phyloP scores from a whole-genome alignment of 2,113 vertebrate species.

The Cranoglanis bouderius region DNA sequence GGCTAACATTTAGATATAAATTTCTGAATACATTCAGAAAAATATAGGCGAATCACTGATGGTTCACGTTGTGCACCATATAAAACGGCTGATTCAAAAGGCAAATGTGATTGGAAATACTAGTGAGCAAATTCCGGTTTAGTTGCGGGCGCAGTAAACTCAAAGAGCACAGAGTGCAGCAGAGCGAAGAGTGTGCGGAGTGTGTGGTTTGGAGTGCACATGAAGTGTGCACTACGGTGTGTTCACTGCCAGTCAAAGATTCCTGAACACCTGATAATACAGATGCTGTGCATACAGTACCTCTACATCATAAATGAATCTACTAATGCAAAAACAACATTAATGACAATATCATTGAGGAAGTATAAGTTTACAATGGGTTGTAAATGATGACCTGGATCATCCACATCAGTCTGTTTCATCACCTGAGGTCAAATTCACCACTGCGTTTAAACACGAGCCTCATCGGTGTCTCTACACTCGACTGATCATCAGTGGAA shows the following conservation, averaged over 20 bases:
- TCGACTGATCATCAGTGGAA: neutral
- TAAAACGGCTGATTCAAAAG: conserved; percentile 66
- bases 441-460: neutral
- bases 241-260: conserved; percentile 11
- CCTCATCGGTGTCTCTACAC: neutral
- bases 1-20: conserved; percentile 61
- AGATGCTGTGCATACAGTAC: neutral
- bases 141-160: neutral
- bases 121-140: conserved; percentile 46
- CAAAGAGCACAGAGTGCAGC: neutral
- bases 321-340: neutral
- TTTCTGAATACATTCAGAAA: conserved; percentile 53
- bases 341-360: neutral
- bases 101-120: conserved; percentile 73
- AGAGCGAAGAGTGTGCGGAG: neutral
- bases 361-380: neutral
- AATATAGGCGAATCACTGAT: conserved; percentile 54
- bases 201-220: neutral
- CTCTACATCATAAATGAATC: neutral
- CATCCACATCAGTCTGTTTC: neutral
- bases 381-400: neutral
- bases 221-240: neutral
- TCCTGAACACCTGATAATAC: neutral
- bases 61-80: conserved; percentile 54
- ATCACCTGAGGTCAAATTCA: neutral